Evolutionary conservation across 2,797 vertebrate species (phyloP), one percentile per base, ranked within the genome.

Genomic region (Apogon hyalosoma): DNA sequence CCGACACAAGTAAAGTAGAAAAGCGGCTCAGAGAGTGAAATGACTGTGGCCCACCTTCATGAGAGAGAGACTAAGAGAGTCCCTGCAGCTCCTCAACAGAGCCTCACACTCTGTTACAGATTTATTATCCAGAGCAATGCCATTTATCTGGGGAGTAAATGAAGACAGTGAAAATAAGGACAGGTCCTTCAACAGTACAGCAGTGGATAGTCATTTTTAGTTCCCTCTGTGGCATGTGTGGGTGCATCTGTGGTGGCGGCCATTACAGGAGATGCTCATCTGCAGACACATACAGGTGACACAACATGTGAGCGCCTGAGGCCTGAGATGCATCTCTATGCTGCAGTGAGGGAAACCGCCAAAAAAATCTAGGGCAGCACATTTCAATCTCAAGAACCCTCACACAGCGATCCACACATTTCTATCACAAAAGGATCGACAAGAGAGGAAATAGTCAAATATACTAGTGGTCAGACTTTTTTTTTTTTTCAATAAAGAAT

Each of bases 71-170:
- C 96, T 97, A 63, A 98, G 91, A 33, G 97, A 96, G 84, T 98
- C 96, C 89, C 96, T 94, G 91, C 96, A 96, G 92, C 94, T 97
- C 57, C 96, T 94, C 69, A 99, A 85, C 84, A 99, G 92, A 91
- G 96, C 94, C 91, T 98, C 97, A 90, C 97, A 98, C 92, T 99
- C 97, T 0, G 95, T 97, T 88, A 98, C 93, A 0, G 97, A 98
- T 83, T 99, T 99, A 91, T 98, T 98, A 94, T 99, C 97, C 91
- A 98, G 93, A 87, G 96, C 94, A 71, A 98, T 97, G 86, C 97
- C 97, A 75, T 99, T 99, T 90, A 99, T 99, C 98, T 99, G 90
- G 69, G 73, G 82, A 79, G 66, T 0, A 56, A 49, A 77, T 39
- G 55, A 56, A 86, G 76, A 80, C 56, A 71, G 5, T 13, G 52